These are phyloP conservation scores for Nerophis lumbriciformis DNA, from an alignment of 2,113 vertebrate genomes.

Conservation along the genomic window DNA sequence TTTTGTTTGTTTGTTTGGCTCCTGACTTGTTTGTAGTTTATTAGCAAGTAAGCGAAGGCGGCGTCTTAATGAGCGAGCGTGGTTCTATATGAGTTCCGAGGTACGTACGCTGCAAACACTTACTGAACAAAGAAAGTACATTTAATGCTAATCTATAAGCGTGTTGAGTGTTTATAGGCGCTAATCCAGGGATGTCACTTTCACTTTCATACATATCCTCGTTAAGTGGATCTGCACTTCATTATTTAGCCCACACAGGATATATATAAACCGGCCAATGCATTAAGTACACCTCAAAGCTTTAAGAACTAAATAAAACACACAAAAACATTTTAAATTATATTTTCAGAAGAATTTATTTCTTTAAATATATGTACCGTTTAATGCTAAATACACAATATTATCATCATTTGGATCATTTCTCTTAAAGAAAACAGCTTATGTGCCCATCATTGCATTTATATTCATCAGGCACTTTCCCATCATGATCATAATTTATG, in stretches of 20 bases:
- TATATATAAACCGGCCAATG: neutral
- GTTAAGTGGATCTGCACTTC: neutral
- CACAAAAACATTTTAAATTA: too few species aligned
- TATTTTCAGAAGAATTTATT: conserved; percentile 34
- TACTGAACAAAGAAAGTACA: conserved; percentile 46
- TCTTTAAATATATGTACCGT: conserved; percentile 34
- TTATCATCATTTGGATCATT: neutral
- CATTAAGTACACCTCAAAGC: neutral
- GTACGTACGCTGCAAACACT: conserved; percentile 31
- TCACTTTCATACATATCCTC: conserved; percentile 32
- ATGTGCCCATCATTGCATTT: conserved; percentile 37
- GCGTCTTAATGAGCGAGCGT: conserved; percentile 41
- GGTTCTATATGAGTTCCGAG: conserved; percentile 44
- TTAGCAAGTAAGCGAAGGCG: conserved; percentile 36
- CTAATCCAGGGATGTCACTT: conserved; percentile 34
- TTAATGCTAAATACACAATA: conserved; percentile 10
- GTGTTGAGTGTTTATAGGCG: conserved; percentile 7
- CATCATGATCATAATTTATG: neutral
- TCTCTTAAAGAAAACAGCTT: neutral
- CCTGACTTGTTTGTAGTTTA: conserved; percentile 45
- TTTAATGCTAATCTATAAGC: conserved; percentile 48
- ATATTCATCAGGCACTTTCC: conserved; percentile 48
- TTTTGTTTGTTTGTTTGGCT: conserved; percentile 29
- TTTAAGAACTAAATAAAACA: too few species aligned
- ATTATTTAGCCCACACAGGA: neutral